Percentiles rank a stretch among this genome's conserved stretches.
These are phyloP conservation scores for Lepidocyrtinus sp. DNA, from an alignment of 2,888 invertebrate species.

Conservation along the genomic window DNA sequence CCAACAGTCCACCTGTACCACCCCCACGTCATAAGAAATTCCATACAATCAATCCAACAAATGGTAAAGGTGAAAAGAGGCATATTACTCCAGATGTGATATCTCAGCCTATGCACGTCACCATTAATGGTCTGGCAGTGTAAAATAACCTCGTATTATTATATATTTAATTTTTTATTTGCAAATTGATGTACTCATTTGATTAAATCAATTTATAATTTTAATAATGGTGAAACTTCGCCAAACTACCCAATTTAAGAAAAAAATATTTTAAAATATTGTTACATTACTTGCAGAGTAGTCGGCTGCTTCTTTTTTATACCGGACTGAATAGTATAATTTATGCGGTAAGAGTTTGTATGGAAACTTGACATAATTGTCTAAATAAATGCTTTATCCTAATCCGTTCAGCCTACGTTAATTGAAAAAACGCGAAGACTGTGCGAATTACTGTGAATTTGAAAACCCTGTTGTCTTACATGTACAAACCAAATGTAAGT, in stretches of 20 bases:
- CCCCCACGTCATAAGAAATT: constrained; percentile 69
- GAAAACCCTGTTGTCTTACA: constrained; percentile 59
- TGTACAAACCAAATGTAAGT: constrained; percentile 55
- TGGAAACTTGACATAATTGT: constrained; percentile 20
- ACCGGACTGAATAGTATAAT: constrained; percentile 57
- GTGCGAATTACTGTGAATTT: constrained; percentile 55
- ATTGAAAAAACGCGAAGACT: constrained; percentile 2
- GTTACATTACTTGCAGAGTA: background rate
- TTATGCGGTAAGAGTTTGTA: constrained; percentile 24
- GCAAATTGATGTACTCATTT: constrained; percentile 21
- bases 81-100: constrained; percentile 69
- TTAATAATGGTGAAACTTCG: no score
- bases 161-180: constrained; percentile 9
- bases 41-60: constrained; percentile 46
- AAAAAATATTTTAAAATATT: background rate
- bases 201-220: no score
- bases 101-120: constrained; percentile 71
- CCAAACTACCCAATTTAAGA: no score
- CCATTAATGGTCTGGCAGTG: constrained; percentile 71
- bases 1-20: constrained; percentile 64
- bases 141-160: constrained; percentile 28
- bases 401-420: constrained; percentile 11
- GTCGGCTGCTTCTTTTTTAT: background rate
- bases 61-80: constrained; percentile 60
- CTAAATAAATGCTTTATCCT: constrained; percentile 46